Base-by-base conservation (phyloP, 2,113 vertebrate genomes). In the Odontophorus gujanensis region DNA sequence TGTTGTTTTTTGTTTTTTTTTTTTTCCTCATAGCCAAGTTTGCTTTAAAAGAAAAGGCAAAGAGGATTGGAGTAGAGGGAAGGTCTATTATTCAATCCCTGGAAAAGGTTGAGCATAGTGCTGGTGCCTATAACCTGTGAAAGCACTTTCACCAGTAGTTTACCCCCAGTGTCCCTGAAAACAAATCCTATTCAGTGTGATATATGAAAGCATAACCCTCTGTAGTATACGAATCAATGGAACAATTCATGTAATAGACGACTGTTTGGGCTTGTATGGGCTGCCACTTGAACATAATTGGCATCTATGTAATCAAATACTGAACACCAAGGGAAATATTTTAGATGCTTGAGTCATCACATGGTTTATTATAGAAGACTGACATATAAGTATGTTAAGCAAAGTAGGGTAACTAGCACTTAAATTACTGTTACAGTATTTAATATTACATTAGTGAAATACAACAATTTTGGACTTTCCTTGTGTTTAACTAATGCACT, bases 171-270 rank as follows among this genome's bases (percentile, higher is more conserved):
- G 72, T 74, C 92, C 87, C 55, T 89, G 72, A 78, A 92, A 96
- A 87, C 71, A 91, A 92, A 91, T 86, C 78, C 91, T 87, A 67
- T 96, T 96, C 82, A 90, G 53, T 61, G 42, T 93, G 96, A 97
- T 96, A 90, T 93, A 97, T 94, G 94, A 96, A 96, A 80, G 53
- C 83, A 93, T 83, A 96, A 92, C 74, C 13, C 77, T 87, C 93
- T 87, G 71, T 89, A 95, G 91, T 87, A 92, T 69, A 89, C 81
- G 87, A 96, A 97, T 97, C 96, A 96, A 94, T 97, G 84, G 81
- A 87, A 89, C 68, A 85, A 67, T 91, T 96, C 91, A 65, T 89
- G 87, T 92, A 96, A 94, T 62, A 93, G 85, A 94, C 95, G 92
- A 81, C 74, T 93, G 68, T 34, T 88, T 32, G 1, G 93, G 74